Conservation (phyloP, 2,888 invertebrate genomes). For the Noctua fimbriata region DNA sequence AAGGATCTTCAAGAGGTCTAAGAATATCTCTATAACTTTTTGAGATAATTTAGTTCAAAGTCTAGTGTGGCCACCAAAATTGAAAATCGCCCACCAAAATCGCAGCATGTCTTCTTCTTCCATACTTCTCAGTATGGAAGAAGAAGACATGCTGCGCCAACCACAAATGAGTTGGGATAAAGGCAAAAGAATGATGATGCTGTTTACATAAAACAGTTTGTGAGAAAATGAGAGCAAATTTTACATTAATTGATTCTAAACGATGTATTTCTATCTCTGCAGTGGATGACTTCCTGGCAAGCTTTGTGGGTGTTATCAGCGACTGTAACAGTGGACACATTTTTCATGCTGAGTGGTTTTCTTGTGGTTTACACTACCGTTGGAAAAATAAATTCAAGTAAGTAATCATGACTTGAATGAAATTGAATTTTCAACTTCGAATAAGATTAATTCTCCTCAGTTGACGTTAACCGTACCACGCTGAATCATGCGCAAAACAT, state of each 20-base stretch:
- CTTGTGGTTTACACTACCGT: slow-evolving; percentile 79
- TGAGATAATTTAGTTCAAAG: no score
- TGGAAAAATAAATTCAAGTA: slow-evolving; percentile 77
- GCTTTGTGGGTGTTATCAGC: slow-evolving; percentile 80
- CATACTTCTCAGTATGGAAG: no score
- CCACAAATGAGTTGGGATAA: no score
- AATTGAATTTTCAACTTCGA: not conserved
- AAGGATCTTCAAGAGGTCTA: no score
- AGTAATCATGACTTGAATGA: slow-evolving; percentile 43
- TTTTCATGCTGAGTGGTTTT: slow-evolving; percentile 86
- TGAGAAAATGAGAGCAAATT: not conserved
- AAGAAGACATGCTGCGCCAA: no score
- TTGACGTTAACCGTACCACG: not conserved
- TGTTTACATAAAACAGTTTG: not conserved
- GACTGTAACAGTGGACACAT: slow-evolving; percentile 91
- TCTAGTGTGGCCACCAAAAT: no score
- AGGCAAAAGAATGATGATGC: no score
- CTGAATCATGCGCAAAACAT: not conserved
- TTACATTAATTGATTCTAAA: not conserved
- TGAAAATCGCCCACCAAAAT: no score
- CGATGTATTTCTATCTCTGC: slow-evolving; percentile 2
- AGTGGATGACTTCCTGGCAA: slow-evolving; percentile 76
- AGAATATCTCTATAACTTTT: no score
- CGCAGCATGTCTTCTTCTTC: no score
- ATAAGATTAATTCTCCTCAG: not conserved